Evolutionary conservation across 2,888 invertebrate species (phyloP).

Genomic region (Camptogramma bilineatum): DNA sequence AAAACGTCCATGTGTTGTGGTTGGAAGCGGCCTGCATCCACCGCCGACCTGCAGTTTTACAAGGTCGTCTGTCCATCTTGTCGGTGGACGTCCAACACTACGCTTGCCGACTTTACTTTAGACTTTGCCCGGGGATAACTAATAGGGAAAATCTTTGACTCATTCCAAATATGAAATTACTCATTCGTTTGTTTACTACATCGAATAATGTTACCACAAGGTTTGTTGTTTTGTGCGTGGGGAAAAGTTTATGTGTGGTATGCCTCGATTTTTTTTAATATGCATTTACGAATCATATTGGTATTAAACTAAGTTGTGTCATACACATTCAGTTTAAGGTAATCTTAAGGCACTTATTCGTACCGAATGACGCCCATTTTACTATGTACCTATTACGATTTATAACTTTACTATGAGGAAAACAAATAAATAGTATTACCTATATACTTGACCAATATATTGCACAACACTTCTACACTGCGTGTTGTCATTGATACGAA

Average conservation of each 20-base stretch:
- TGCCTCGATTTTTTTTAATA: neutral
- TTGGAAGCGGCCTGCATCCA: no score
- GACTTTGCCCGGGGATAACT: neutral
- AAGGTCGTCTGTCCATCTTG: no score
- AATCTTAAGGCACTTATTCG: no score
- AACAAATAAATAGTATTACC: neutral
- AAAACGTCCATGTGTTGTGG: no score
- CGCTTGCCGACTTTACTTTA: no score
- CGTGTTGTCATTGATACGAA: no score
- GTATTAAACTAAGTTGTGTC: neutral
- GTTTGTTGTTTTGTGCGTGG: neutral
- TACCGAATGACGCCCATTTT: neutral
- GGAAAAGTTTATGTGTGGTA: neutral
- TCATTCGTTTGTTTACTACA: neutral
- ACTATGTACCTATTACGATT: neutral
- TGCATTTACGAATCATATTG: neutral
- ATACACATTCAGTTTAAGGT: neutral
- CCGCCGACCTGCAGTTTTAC: no score
- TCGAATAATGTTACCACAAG: neutral
- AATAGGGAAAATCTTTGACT: neutral
- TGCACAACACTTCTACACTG: no score
- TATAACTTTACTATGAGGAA: neutral
- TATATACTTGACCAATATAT: no score
- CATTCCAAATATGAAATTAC: neutral
- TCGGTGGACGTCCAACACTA: no score